A percentile compares a stretch with the other conserved stretches of the same genome.
These are phyloP conservation scores for Sebastes baramenuke DNA, from an alignment of 2,797 vertebrate species.

Conservation along the genomic window DNA sequence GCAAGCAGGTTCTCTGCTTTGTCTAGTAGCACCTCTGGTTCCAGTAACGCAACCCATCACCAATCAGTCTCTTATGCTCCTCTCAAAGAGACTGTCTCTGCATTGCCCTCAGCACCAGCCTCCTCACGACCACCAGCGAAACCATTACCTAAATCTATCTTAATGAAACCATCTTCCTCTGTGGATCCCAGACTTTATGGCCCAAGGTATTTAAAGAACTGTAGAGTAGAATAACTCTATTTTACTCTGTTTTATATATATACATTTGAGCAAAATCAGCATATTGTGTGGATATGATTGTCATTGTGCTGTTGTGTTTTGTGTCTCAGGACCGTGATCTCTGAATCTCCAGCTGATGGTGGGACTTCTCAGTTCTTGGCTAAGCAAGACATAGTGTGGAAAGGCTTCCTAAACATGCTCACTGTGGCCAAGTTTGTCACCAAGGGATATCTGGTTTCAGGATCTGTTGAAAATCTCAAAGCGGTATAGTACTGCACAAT, in stretches of 20 bases:
- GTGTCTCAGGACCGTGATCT: conserved; percentile 84
- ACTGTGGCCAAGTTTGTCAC: conserved; percentile 96
- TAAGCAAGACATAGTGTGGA: conserved; percentile 92
- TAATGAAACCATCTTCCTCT: conserved; percentile 88
- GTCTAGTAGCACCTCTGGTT: conserved; percentile 3
- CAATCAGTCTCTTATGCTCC: conserved; percentile 42
- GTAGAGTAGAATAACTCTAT: not conserved
- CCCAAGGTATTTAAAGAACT: conserved; percentile 81
- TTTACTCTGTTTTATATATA: not conserved
- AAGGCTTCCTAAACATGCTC: conserved; percentile 98
- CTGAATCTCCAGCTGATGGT: conserved; percentile 81
- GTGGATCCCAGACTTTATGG: conserved; percentile 85
- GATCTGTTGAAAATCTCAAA: conserved; percentile 90
- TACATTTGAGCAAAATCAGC: not conserved
- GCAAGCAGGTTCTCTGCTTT: conserved; percentile 67
- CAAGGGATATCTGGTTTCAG: conserved; percentile 94
- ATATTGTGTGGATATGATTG: not conserved
- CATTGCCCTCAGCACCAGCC: conserved; percentile 49
- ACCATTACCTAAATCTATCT: conserved; percentile 89
- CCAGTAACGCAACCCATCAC: conserved; percentile 35
- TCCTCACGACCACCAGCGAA: conserved; percentile 53
- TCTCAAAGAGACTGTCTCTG: conserved; percentile 62
- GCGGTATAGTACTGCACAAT: conserved; percentile 79
- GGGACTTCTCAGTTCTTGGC: conserved; percentile 90
- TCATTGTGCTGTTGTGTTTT: conserved; percentile 38